A percentile compares a stretch with the other conserved stretches of the same genome.
phyloP scores from a whole-genome alignment of 1,140 invertebrate genomes.

The Bombus fervidus region DNA sequence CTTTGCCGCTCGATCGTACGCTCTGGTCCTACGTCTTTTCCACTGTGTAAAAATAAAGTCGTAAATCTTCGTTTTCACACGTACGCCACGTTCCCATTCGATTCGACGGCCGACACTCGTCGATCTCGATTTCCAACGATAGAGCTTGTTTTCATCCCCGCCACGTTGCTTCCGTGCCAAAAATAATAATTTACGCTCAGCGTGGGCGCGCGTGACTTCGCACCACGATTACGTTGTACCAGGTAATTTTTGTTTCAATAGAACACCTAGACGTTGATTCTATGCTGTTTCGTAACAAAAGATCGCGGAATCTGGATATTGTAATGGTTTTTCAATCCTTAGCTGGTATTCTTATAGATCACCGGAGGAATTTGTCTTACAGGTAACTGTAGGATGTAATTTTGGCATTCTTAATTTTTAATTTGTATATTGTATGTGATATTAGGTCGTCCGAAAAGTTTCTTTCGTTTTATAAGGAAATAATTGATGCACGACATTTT shows the following conservation, averaged over 20 bases:
- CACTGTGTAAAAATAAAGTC: slow-evolving; percentile 19
- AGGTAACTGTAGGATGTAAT: no score
- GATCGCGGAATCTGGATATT: neutral
- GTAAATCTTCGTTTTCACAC: slow-evolving; percentile 36
- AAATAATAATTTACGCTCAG: slow-evolving; percentile 21
- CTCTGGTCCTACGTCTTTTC: neutral
- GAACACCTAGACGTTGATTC: neutral
- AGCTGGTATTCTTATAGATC: no score
- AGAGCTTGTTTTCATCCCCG: neutral
- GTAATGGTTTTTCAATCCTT: no score
- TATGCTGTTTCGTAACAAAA: neutral
- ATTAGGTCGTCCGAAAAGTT: no score
- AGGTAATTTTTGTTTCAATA: slow-evolving; percentile 1
- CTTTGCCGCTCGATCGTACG: neutral
- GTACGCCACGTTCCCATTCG: neutral
- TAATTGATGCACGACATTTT: no score
- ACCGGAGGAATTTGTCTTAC: no score
- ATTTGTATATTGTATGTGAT: no score
- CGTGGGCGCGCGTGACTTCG: neutral
- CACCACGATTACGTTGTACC: neutral
- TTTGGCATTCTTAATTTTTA: no score
- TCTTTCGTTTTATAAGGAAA: no score
- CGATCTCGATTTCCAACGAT: slow-evolving; percentile 26
- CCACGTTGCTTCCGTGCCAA: slow-evolving; percentile 2
- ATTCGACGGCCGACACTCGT: neutral